Evolutionary conservation across 2,113 vertebrate species (phyloP), one percentile per base, ranked within the genome.

Genomic region (Pontoporia blainvillei): DNA sequence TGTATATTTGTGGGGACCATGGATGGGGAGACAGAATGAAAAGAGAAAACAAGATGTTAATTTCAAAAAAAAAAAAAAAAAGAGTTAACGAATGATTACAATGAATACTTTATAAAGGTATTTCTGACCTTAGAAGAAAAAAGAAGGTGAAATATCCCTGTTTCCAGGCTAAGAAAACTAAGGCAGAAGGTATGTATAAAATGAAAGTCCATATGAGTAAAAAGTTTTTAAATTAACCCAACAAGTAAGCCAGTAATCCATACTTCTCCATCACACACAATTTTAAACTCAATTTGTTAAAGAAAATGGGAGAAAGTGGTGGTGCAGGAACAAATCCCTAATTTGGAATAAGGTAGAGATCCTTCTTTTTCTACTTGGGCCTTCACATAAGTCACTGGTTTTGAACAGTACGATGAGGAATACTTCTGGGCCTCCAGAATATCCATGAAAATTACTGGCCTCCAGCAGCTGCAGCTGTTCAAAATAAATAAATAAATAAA

Each of bases 401-500:
- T 83, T 44, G 29, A 62, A 52, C 34, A 54, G 23, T 29, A 34
- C 76, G 61, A 13, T 20, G 10, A 84, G 49, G 41, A 87, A 54
- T 20, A 54, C 71, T 88, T 81, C 71, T 59, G 41, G 14, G 81
- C 7, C 21, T 49, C 73, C 78, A 18, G 44, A 4, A 6, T 21
- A 62, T 41, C n/a, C 62, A 8, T 64, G 36, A 54, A 86, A 46
- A 23, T 94, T 92, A 98, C 84, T 98, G 96, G 54, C 97, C 95
- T 83, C 97, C 95, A 96, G 83, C 97, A 87, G 97, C 97, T 72
- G 96, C 96, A 94, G 97, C 97, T 98, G 76, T 96, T 69, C 18
- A 75, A 89, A 59, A 81, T 27, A 29, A 82, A n/a, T 34, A 31
- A 29, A 46, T 8, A 89, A 59, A 64, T 20, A 29, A 82, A 20